phyloP scores from a whole-genome alignment of 1,140 invertebrate species.

The Anastrepha obliqua region DNA sequence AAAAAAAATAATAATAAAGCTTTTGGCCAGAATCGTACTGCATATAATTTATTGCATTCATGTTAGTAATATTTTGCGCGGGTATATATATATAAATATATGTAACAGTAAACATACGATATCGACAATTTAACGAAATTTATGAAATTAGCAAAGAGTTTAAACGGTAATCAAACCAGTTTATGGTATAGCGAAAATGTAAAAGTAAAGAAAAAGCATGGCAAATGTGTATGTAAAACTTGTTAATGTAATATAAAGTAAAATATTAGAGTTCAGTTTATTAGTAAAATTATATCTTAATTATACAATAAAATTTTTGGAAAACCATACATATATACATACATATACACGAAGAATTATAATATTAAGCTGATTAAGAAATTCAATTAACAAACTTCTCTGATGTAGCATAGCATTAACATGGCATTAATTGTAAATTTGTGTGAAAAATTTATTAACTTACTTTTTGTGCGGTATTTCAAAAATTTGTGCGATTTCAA shows the following conservation, averaged over 20 bases:
- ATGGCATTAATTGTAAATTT: not conserved
- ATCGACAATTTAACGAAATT: slow-evolving; percentile 49
- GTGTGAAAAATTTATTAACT: no score
- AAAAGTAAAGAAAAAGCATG: slow-evolving; percentile 7
- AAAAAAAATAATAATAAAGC: not conserved
- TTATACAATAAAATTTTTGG: not conserved
- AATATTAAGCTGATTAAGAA: not conserved
- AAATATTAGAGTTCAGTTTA: slow-evolving; percentile 48
- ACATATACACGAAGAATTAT: slow-evolving; percentile 9
- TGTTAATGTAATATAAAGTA: slow-evolving; percentile 47
- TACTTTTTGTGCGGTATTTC: not conserved
- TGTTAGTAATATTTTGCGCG: slow-evolving; percentile 5
- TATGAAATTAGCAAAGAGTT: slow-evolving; percentile 42
- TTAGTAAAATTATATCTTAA: slow-evolving; percentile 54
- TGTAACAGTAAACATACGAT: slow-evolving; percentile 17
- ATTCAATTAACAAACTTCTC: not conserved
- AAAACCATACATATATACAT: slow-evolving; percentile 48
- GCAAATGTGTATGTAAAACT: slow-evolving; percentile 37
- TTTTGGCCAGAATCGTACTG: slow-evolving; percentile 8
- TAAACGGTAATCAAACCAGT: slow-evolving; percentile 21
- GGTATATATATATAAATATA: not conserved
- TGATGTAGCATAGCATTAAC: not conserved
- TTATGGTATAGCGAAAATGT: slow-evolving; percentile 40
- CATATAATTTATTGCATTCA: slow-evolving; percentile 52
- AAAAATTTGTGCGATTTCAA: not conserved